phyloP scores from a whole-genome alignment of 2,797 vertebrate genomes.

The Phoebastria nigripes region DNA sequence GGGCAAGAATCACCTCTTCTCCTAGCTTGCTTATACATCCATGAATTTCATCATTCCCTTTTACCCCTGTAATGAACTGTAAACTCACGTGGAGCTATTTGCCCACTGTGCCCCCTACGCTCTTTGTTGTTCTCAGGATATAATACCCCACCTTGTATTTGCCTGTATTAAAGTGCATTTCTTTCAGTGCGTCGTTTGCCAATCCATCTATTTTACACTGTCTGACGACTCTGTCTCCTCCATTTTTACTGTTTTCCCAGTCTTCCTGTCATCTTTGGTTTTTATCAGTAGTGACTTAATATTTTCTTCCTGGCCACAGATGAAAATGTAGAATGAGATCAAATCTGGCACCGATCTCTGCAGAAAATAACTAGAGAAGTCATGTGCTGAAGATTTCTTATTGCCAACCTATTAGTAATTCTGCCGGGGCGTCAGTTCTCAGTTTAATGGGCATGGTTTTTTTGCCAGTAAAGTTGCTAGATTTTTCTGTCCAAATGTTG shows the following conservation, averaged over 20 bases:
- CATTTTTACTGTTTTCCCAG: not conserved
- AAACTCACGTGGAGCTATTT: not conserved
- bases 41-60: not conserved
- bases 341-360: not conserved
- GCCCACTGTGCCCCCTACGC: not conserved
- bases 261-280: not conserved
- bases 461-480: not conserved
- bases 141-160: not conserved
- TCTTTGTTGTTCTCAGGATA: not conserved
- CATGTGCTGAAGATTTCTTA: not conserved
- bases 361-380: not conserved
- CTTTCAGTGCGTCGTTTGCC: not conserved
- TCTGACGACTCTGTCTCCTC: not conserved
- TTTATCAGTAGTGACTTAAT: not conserved
- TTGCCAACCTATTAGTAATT: not conserved
- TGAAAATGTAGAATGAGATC: not conserved
- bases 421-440: not conserved
- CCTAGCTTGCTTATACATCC: not conserved
- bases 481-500: not conserved
- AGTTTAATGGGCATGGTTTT: not conserved
- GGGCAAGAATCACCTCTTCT: not conserved
- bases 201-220: not conserved
- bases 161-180: not conserved
- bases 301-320: not conserved
- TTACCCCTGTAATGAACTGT: not conserved